Evolutionary conservation across 2,888 invertebrate species (phyloP), one percentile per base, ranked within the genome.

Genomic region (Artemia sinica): DNA sequence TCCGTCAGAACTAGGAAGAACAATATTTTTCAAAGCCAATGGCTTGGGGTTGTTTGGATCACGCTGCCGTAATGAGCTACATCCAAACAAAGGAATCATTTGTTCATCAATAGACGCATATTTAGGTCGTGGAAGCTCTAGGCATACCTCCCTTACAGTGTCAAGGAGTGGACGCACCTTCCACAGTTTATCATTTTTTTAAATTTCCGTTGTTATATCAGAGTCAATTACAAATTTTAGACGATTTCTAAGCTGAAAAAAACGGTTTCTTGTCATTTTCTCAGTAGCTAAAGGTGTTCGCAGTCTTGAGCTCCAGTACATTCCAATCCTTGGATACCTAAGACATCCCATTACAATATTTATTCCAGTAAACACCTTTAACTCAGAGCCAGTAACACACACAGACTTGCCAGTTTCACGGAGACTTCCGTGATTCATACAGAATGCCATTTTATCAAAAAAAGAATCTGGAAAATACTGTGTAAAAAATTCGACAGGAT

Each of bases 21-120:
- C 52, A 14, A 51, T 69, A 58, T 70, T 70, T 52, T 70, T 70
- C 7, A 70, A 6, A 0, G 66, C 69, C 5, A 50, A 49, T 12
- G 70, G 70, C 18, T 70, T 70, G 12, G 69, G 70, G n/a, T 70
- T 70, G 1, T 11, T 48, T 4, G 69, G 70, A 11, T 69, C 69
- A 51, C 3, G 69, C 50, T 70, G 70, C n/a, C 52, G 48, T n/a
- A 70, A 14, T 8, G 9, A 18, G 1, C 65, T 63, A 10, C 50
- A 52, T 50, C 70, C 70, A 14, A 49, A 49, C 50, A 70, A 70
- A 12, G 70, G 70, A 49, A 70, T 65, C 70, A 70, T 70, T 65
- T 70, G 70, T 70, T 70, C 70, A 28, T 70, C 68, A 14, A 70
- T 6, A 14, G 68, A 70, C 10, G 49, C 50, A 14, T 28, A n/a